Conservation (phyloP, 2,113 vertebrate genomes). For the Hippocampus abdominalis region DNA sequence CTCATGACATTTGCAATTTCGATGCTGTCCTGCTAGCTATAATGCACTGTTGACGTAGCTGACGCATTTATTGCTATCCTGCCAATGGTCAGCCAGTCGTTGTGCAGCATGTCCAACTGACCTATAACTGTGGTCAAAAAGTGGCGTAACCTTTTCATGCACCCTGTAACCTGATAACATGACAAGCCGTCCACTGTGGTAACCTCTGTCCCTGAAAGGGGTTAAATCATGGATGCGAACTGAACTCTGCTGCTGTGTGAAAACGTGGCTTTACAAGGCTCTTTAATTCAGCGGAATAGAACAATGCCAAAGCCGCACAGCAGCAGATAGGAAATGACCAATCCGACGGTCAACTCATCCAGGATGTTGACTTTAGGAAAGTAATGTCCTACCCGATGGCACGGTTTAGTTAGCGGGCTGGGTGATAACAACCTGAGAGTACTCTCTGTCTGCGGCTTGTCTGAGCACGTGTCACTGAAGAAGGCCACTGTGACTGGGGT, state of each 20-base stretch:
- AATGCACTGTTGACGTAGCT: too few species aligned
- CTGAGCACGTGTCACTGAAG: constrained; percentile 56
- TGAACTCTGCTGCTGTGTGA: not conserved
- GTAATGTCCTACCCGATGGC: constrained; percentile 37
- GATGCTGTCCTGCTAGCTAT: too few species aligned
- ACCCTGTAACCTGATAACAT: too few species aligned
- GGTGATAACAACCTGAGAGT: constrained; percentile 55
- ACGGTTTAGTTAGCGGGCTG: constrained; percentile 35
- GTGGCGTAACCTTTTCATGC: too few species aligned
- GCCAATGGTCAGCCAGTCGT: not conserved
- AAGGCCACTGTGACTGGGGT: constrained; percentile 45
- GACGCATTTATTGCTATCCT: not conserved
- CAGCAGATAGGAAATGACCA: constrained; percentile 40
- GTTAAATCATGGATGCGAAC: not conserved
- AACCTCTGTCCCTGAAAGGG: too few species aligned
- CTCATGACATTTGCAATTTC: too few species aligned
- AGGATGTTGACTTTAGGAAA: constrained; percentile 52
- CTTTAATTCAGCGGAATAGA: not conserved
- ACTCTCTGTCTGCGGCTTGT: constrained; percentile 51
- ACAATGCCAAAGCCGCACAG: not conserved
- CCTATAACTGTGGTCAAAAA: not conserved
- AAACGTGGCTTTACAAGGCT: constrained; percentile 10
- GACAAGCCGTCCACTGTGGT: too few species aligned
- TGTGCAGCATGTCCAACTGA: not conserved
- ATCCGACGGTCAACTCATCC: constrained; percentile 32